These are phyloP conservation scores for Brachionus angularis DNA, from an alignment of 1,140 invertebrate genomes.

Conservation along the genomic window DNA sequence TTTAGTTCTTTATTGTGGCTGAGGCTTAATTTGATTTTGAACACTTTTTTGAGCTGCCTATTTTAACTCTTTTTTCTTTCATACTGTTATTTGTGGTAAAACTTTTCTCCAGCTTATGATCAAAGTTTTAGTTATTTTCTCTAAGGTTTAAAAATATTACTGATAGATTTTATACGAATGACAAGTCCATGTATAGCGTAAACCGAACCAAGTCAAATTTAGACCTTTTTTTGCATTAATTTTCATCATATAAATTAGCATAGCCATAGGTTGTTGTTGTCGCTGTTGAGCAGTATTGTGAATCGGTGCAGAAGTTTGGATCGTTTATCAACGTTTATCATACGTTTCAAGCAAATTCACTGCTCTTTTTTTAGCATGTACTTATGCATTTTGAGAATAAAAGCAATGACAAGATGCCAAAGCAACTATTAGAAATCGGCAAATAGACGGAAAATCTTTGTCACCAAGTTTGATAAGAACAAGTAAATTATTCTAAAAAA, in stretches of 20 bases:
- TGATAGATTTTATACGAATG: conserved; percentile 72
- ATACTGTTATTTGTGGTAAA: conserved; percentile 48
- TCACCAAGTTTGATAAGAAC: conserved; percentile 64
- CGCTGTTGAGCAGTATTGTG: conserved; percentile 47
- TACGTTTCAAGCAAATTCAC: conserved; percentile 68
- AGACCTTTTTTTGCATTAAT: conserved; percentile 72
- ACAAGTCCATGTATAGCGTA: conserved; percentile 73
- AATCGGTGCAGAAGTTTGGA: conserved; percentile 71
- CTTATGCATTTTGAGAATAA: conserved; percentile 72
- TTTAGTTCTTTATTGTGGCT: conserved; percentile 45
- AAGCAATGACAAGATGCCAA: conserved; percentile 77
- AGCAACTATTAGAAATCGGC: conserved; percentile 72
- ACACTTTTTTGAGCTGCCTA: background rate
- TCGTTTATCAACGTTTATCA: conserved; percentile 75
- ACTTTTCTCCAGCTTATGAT: conserved; percentile 60
- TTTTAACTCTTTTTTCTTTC: background rate
- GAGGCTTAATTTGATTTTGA: conserved; percentile 17
- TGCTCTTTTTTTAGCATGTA: conserved; percentile 69
- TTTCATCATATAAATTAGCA: conserved; percentile 64
- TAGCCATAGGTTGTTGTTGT: conserved; percentile 48
- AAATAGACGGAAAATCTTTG: conserved; percentile 70
- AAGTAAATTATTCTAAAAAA: conserved; percentile 76
- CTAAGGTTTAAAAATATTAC: conserved; percentile 76
- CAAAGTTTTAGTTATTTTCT: conserved; percentile 73
- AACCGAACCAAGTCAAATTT: conserved; percentile 75